Base-by-base conservation (phyloP, 2,888 invertebrate genomes). In the Calameuta filiformis region DNA sequence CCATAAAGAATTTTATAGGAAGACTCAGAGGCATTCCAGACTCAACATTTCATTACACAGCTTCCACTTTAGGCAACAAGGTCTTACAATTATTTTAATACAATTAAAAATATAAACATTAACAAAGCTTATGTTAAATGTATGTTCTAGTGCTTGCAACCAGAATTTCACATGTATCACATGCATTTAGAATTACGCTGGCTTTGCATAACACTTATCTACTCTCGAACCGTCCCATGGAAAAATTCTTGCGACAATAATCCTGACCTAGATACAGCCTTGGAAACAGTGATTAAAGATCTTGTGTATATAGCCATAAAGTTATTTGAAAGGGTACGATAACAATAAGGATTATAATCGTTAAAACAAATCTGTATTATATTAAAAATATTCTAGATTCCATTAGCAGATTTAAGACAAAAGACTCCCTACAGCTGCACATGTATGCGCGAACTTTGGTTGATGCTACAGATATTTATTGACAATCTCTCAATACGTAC, bases 391-490 rank as follows among this genome's bases (percentile, higher is more conserved):
- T 83, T 87, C 68, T 75, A 92, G 90, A 91, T 92, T 71, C 89
- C 91, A 40, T 85, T 90, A 4, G 84, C 86, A 4, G 93, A 93
- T 80, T 83, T 94, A n/a, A 83, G 89, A 31, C 88, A 90, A n/a
- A 92, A 88, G 75, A 92, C 92, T 30, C 93, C 94, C 0, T 94
- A 94, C 84, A 92, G 92, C 78, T 95, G 94, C 79, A 92, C 92
- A 23, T 95, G 94, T 82, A 89, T 92, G 6, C 93, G 93, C 87
- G 94, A 94, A 87, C 84, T 93, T 69, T 95, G 94, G 94, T 85
- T 93, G 0, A 90, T 94, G 84, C 81, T 94, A 15, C 92, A 93
- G 82, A 86, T 92, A 35, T 88, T 93, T 1, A 83, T 92, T 4
- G 92, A 93, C 79, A 90, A 91, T 75, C 86, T 90, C 68, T 84